Conservation (phyloP, 2,888 invertebrate species). For the Folsomia candida region DNA sequence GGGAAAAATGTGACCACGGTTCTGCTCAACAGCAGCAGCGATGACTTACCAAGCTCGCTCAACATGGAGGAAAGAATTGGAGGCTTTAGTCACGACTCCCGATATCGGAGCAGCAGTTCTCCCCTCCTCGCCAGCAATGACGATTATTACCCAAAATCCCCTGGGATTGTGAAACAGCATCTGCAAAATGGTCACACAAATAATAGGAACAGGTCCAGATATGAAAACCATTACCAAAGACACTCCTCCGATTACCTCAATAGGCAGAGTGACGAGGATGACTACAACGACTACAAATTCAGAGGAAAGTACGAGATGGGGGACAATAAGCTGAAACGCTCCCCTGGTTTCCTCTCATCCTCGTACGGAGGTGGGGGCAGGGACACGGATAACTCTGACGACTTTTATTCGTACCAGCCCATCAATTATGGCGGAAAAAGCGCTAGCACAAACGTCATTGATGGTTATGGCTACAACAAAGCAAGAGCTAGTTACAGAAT, state of each 20-base stretch:
- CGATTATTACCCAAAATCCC: constrained; percentile 3
- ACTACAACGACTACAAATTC: background rate
- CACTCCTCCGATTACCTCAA: background rate
- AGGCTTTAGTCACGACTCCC: background rate
- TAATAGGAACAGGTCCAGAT: background rate
- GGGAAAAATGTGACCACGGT: constrained; percentile 1
- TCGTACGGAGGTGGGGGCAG: background rate
- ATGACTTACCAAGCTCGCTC: background rate
- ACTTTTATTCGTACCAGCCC: background rate
- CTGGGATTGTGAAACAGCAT: constrained; percentile 3
- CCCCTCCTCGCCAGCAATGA: background rate
- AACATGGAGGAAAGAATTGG: background rate
- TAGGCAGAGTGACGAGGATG: background rate
- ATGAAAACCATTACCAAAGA: background rate
- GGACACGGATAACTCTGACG: background rate
- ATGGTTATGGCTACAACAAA: background rate
- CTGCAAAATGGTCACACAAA: background rate
- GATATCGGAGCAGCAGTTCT: background rate
- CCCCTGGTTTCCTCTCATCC: too few relatives aligned
- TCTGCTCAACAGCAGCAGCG: constrained; percentile 1
- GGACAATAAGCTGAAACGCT: too few relatives aligned
- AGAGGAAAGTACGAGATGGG: too few relatives aligned
- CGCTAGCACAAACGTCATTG: background rate
- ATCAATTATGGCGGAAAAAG: background rate
- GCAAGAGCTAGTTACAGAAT: background rate